Evolutionary conservation across 2,113 vertebrate species (phyloP).

Genomic region (Ornithorhynchus anatinus): DNA sequence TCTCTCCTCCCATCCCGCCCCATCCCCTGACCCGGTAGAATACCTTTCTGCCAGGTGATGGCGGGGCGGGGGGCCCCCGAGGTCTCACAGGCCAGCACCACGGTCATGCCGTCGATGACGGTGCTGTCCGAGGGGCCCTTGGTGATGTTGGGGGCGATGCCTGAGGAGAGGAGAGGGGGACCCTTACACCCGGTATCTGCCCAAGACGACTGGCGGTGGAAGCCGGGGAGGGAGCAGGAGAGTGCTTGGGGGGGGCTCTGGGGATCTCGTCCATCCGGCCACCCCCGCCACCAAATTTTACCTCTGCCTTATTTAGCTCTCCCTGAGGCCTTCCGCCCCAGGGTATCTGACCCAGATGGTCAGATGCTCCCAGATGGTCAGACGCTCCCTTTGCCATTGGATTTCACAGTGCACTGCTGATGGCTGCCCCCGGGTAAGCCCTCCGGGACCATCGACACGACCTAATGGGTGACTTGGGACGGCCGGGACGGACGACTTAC

Average conservation of each 20-base stretch:
- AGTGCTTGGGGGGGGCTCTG: background rate
- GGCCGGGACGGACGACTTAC: slow-evolving; percentile 76
- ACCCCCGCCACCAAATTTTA: accelerated
- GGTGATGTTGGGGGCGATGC: slow-evolving; percentile 97
- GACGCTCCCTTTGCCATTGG: too few relatives aligned
- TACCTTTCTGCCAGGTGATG: slow-evolving; percentile 99
- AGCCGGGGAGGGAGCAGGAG: too few relatives aligned
- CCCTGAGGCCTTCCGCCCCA: too few relatives aligned
- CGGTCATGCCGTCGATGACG: slow-evolving; percentile 93
- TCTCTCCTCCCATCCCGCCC: too few relatives aligned
- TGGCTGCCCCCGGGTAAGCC: too few relatives aligned
- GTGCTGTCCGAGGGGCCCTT: slow-evolving; percentile 94
- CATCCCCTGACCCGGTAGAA: background rate
- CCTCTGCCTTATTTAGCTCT: too few relatives aligned
- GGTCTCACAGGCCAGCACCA: slow-evolving; percentile 93
- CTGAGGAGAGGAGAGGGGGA: slow-evolving; percentile 59
- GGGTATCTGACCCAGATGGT: too few relatives aligned
- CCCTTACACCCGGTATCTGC: background rate
- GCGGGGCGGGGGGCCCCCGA: slow-evolving; percentile 92
- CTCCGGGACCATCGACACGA: too few relatives aligned
- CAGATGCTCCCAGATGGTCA: too few relatives aligned
- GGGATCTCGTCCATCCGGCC: background rate
- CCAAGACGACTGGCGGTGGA: too few relatives aligned
- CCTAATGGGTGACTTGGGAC: background rate
- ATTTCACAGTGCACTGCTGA: too few relatives aligned